Conservation (phyloP, 2,888 invertebrate species). For the Hetaerina titia region DNA sequence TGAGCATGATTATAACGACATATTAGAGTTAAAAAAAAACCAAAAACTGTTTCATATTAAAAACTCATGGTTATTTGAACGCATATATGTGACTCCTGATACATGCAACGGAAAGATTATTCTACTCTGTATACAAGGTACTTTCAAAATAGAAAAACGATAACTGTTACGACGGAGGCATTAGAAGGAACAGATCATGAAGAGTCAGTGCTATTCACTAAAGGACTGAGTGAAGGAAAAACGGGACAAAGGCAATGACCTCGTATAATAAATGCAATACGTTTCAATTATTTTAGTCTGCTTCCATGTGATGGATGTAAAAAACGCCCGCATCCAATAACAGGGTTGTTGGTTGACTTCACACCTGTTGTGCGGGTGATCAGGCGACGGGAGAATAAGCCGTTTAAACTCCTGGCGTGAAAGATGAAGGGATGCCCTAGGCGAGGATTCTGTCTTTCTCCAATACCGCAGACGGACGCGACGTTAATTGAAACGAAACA, state of each 20-base stretch:
- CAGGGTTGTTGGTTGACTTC: neutral
- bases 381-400: neutral
- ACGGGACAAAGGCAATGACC: slow-evolving; percentile 36
- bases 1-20: too few relatives aligned
- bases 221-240: neutral
- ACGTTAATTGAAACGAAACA: too few relatives aligned
- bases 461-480: too few relatives aligned
- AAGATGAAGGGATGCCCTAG: neutral
- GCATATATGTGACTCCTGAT: too few relatives aligned
- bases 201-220: neutral
- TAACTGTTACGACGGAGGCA: too few relatives aligned
- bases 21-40: too few relatives aligned
- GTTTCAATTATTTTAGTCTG: slow-evolving; percentile 7
- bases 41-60: too few relatives aligned
- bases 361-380: slow-evolving; percentile 23
- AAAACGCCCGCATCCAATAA: slow-evolving; percentile 33
- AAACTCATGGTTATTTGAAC: too few relatives aligned
- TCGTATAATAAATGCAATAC: slow-evolving; percentile 39
- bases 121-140: too few relatives aligned
- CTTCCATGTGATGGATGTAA: neutral
- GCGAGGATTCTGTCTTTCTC: too few relatives aligned
- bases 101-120: too few relatives aligned
- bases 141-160: too few relatives aligned
- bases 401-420: neutral
- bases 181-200: neutral